Conservation (phyloP, 64 coral and sea anemone species). For the Actinia tenebrosa region DNA sequence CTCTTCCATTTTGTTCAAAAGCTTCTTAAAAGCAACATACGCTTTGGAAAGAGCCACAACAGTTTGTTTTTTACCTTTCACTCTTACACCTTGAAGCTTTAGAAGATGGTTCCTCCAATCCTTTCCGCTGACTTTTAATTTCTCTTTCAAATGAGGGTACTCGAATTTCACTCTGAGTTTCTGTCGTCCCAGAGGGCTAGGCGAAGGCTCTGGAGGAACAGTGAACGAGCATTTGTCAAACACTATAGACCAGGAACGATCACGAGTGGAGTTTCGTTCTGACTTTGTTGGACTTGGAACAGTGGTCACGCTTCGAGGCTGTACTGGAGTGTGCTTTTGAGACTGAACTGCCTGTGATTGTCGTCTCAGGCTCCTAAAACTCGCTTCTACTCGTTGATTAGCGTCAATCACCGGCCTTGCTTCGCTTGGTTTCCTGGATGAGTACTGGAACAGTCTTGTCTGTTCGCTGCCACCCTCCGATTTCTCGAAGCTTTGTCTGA, state of each 20-base stretch:
- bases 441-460: slow-evolving; percentile 16
- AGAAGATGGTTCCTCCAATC: slow-evolving; percentile 34
- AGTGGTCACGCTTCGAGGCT: neutral
- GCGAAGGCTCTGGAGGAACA: neutral
- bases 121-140: slow-evolving; percentile 10
- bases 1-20: slow-evolving; percentile 46
- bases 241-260: neutral
- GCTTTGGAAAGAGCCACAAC: slow-evolving; percentile 34
- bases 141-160: slow-evolving; percentile 10
- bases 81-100: slow-evolving; percentile 35
- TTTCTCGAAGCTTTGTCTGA: neutral
- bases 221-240: neutral
- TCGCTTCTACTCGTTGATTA: neutral
- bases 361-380: neutral
- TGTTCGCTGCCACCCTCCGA: neutral
- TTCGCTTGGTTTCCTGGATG: neutral
- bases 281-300: slow-evolving; percentile 2
- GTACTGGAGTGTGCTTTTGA: neutral
- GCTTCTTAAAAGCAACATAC: slow-evolving; percentile 36
- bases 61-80: slow-evolving; percentile 22
- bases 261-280: neutral
- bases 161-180: slow-evolving; percentile 31
- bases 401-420: neutral
- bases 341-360: neutral
- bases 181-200: neutral